These are phyloP conservation scores for Girardinichthys multiradiatus DNA, from an alignment of 2,113 vertebrate genomes.

Conservation along the genomic window DNA sequence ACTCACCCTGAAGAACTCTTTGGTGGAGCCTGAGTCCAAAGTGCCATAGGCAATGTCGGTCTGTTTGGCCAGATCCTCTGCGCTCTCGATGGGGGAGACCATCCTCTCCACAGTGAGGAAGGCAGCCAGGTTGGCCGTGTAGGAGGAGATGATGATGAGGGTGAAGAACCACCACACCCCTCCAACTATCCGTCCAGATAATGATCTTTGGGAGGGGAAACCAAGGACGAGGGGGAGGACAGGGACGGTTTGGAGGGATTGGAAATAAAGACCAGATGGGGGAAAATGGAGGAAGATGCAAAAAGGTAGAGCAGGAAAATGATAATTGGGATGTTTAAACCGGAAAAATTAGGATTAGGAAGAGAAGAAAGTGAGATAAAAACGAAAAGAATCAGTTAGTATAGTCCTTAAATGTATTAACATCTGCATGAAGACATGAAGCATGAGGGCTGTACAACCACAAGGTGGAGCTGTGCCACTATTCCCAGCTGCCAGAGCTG, in stretches of 20 bases:
- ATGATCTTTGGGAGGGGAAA: constrained; percentile 81
- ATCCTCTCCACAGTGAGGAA: constrained; percentile 99
- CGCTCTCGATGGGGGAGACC: constrained; percentile 98
- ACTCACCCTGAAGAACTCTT: constrained; percentile 99
- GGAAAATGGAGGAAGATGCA: too few relatives aligned
- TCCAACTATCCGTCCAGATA: constrained; percentile 97
- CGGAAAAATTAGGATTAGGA: constrained; percentile 31
- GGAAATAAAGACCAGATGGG: too few relatives aligned
- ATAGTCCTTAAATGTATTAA: neutral
- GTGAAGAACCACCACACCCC: constrained; percentile 99
- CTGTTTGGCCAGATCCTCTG: constrained; percentile 98
- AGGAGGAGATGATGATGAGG: constrained; percentile 99
- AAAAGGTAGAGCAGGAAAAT: constrained; percentile 8
- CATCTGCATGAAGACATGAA: constrained; percentile 13
- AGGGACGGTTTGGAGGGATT: neutral
- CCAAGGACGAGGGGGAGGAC: neutral
- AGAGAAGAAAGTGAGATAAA: constrained; percentile 22
- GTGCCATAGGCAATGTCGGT: constrained; percentile 99
- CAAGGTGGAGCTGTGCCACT: constrained; percentile 61
- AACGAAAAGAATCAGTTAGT: constrained; percentile 34
- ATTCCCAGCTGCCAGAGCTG: constrained; percentile 13
- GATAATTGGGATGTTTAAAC: constrained; percentile 16
- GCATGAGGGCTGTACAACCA: constrained; percentile 39
- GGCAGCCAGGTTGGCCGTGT: constrained; percentile 97
- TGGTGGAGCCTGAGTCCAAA: constrained; percentile 97